Conservation (phyloP, 1,140 invertebrate species). For the Mamestra configurata region DNA sequence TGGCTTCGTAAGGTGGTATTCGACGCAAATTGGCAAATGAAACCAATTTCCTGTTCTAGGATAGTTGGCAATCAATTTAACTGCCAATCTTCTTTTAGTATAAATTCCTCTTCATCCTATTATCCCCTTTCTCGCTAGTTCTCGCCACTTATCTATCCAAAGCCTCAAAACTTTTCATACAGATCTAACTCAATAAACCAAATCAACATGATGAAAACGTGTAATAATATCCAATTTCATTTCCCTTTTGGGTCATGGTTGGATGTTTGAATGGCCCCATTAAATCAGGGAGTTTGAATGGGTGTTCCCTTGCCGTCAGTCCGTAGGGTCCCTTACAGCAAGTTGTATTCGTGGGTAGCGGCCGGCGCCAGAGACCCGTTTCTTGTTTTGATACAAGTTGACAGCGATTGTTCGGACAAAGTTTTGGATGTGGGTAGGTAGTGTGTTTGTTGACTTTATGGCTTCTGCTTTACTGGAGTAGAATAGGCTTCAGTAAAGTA, state of each 20-base stretch:
- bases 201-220: constrained; percentile 33
- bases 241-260: constrained; percentile 41
- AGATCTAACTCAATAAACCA: background rate
- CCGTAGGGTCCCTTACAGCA: constrained; percentile 34
- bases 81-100: background rate
- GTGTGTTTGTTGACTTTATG: constrained; percentile 26
- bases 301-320: constrained; percentile 12
- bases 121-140: background rate
- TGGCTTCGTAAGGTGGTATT: background rate
- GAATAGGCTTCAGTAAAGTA: background rate
- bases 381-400: constrained; percentile 43
- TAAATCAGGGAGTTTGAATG: constrained; percentile 51
- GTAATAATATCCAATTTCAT: constrained; percentile 45
- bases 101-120: background rate
- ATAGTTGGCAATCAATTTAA: background rate
- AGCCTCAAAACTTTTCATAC: background rate
- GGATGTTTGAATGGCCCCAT: constrained; percentile 45
- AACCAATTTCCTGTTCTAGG: background rate
- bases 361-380: constrained; percentile 51
- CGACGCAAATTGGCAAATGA: background rate
- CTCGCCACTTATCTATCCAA: background rate
- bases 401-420: constrained; percentile 28
- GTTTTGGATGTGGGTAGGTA: constrained; percentile 10
- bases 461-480: background rate
- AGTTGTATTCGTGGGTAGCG: constrained; percentile 56